Base-by-base conservation (phyloP, 2,113 vertebrate species). In the Gymnocephalus cernua region DNA sequence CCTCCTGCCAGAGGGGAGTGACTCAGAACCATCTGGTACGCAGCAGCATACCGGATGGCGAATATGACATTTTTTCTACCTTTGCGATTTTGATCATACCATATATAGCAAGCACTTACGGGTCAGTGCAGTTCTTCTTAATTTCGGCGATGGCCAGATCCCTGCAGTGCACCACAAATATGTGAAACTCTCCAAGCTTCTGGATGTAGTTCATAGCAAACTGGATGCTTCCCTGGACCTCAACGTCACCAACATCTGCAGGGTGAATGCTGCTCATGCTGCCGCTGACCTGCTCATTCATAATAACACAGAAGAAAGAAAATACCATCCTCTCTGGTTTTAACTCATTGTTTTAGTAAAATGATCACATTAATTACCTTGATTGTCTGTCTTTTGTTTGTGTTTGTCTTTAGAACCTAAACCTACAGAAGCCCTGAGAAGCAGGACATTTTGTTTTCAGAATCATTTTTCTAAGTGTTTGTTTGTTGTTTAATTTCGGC, bases 181-280 rank as follows among this genome's bases (percentile, higher is more conserved):
- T 84, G 35, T 98, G 97, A 58, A 99, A 91, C 89, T 99, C 98
- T 0, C 90, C 94, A 64, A 98, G 93, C 79, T 97, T 96, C 54
- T 97, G 96, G 68, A 97, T 95, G 15, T 98, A 99, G 91, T 97
- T 97, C 5, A 99, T 66, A 13, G 97, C 96, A 86, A 98, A 97
- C 89, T 97, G 97, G 58, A 99, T 95, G 74, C 88, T 96, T 35
- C 98, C 98, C 82, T 96, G 97, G 35, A 99, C 94, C 7, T 96
- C 96, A 32, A 97, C 87, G 13, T 95, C 96, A 56, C 95, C 95
- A 4, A 95, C 95, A 77, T 99, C 97, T 74, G 93, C 95, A 5
- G 94, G 96, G 7, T 94, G 95, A 85, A 99, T 92, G 73, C 96
- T 99, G 94, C 96, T 96, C 11, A 95, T 91, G 72, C 97, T 99